Evolutionary conservation across 2,797 vertebrate genomes (phyloP), one percentile per base, ranked within the genome.

Genomic region (Catamblyrhynchus diadema): DNA sequence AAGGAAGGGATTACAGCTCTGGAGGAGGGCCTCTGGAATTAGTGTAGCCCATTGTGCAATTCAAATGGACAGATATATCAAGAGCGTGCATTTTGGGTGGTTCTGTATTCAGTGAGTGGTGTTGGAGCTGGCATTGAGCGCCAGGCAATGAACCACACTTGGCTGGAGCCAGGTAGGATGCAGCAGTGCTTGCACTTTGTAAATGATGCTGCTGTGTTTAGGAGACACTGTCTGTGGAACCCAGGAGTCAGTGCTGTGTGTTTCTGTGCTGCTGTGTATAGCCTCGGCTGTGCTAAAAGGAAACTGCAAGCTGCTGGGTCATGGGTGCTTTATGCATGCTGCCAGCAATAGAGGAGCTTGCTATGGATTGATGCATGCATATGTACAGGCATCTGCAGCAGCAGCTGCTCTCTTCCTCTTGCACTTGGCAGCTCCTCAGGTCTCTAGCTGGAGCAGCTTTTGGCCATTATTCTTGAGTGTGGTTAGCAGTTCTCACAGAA

Each of bases 41-140:
- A 37, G 6, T 28, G 5, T 18, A 42, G 24, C 13, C 18, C 37
- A 16, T 8, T 57, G 66, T 24, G 53, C 75, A 53, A 3, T 51
- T 56, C 14, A 66, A 47, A 9, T 47, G 8, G n/a, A n/a, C 7
- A n/a, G 7, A 14, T 22, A 9, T 22, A 17, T 22, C 5, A 0
- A 37, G 53, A 60, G 22, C 25, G 21, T 14, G 14, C 41, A 5
- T n/a, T 47, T 71, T 50, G 39, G 15, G 10, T 45, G 47, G 64
- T 50, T 82, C 60, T 12, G 5, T 32, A 4, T 48, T 59, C 9
- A 33, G 37, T 4, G 1, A 33, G 37, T 4, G 1, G 3, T 27
- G 23, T 14, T 67, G 77, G 44, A 70, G n/a, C 42, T 27, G 64
- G 28, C 5, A 0, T 1, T 51, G 32, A 48, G 50, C 8, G 11